Evolutionary conservation across 2,797 vertebrate genomes (phyloP).

Genomic region (Falco columbarius): DNA sequence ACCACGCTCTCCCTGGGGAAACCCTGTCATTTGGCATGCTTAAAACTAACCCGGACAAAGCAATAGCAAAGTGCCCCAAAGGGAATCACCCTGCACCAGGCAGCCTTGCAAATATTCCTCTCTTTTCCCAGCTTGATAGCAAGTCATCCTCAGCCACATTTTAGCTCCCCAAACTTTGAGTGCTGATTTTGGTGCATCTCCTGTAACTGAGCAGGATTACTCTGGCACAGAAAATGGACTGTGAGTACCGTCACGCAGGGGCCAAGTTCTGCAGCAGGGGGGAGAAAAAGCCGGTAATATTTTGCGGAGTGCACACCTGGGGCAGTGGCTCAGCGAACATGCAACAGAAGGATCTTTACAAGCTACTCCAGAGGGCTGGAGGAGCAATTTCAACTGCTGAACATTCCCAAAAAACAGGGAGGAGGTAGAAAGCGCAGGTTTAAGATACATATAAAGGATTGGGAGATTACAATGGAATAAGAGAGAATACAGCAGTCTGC

Average conservation of each 20-base stretch:
- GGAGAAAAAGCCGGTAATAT: neutral
- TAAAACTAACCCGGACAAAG: neutral
- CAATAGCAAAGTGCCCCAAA: neutral
- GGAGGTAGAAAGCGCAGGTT: neutral
- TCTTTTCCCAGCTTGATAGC: neutral
- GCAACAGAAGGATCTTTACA: neutral
- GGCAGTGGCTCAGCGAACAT: neutral
- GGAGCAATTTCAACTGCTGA: neutral
- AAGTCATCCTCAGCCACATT: neutral
- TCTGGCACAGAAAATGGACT: neutral
- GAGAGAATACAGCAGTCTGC: neutral
- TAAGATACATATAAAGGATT: neutral
- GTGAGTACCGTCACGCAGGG: neutral
- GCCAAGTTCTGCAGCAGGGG: neutral
- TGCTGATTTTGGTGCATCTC: neutral
- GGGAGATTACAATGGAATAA: neutral
- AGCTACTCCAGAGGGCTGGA: neutral
- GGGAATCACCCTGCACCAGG: neutral
- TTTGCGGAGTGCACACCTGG: neutral
- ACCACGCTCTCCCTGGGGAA: neutral
- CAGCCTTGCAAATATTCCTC: neutral
- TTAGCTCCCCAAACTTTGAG: slow-evolving; percentile 14
- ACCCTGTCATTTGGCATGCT: neutral
- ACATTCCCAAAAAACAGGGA: neutral
- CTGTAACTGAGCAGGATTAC: neutral